Evolutionary conservation across 2,888 invertebrate genomes (phyloP), one percentile per base, ranked within the genome.

Genomic region (Automeris io): DNA sequence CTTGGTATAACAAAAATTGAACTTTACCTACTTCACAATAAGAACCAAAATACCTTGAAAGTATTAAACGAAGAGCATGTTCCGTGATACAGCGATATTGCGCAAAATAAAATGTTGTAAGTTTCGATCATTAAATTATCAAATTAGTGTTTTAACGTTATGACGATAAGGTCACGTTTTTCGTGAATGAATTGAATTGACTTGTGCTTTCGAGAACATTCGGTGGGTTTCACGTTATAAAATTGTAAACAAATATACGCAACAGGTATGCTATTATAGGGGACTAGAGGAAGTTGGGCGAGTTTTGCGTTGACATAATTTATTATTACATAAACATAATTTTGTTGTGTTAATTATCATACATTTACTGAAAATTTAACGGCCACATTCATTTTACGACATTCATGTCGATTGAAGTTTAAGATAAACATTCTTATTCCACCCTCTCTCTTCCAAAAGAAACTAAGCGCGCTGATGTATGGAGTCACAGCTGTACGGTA

Each of bases 231-330:
- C 56, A 53, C 53, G 51, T 59, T 53, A 61, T 51, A 54, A 51
- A 52, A 60, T 63, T 56, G 71, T 78, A 74, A 76, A 75, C 68
- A 78, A 70, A 74, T 59, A 54, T 46, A 60, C 54, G 70, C 72
- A 77, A 79, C 71, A 70, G 65, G 73, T 70, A 52, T 40, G 42
- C 32, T 39, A 37, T 35, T 37, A 44, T 39, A 35, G 46, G 50
- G 50, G 47, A 55, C 45, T 46, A 39, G 13, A 40, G 45, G 31
- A 46, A 37, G 39, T 32, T 11, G 26, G 25, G 40, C 23, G 33
- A 13, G 8, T 16, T 13, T 40, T n/a, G n/a, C n/a, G n/a, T n/a
- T 32, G 13, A 26, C 1, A 19, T 19, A 19, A 19, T 5, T 19
- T 5, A 19, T 19, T 5, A 19, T 19, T 19, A 5, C 19, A 6